A percentile compares a stretch with the other conserved stretches of the same genome.
Conservation (phyloP, 1,140 invertebrate genomes). For the Micrasema longulum region DNA sequence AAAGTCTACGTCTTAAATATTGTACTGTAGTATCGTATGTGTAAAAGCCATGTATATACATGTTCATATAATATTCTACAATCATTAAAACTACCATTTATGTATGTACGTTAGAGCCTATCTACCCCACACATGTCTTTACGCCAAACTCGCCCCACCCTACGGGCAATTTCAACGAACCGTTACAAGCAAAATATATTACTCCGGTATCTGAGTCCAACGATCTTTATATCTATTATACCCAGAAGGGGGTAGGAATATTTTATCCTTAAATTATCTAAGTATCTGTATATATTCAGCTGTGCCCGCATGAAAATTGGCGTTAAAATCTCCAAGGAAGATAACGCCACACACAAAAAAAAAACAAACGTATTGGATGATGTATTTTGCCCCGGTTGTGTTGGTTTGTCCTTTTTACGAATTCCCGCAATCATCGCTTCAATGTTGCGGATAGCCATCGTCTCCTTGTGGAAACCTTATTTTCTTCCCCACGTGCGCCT, state of each 20-base stretch:
- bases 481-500: background rate
- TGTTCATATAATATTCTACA: no score
- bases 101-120: no score
- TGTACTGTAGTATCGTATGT: no score
- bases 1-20: no score
- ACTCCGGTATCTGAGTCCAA: constrained; percentile 48
- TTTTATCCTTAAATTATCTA: constrained; percentile 55
- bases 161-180: constrained; percentile 30
- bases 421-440: background rate
- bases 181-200: constrained; percentile 49
- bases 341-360: background rate
- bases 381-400: background rate
- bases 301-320: background rate
- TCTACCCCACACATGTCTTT: constrained; percentile 20
- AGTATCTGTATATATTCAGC: constrained; percentile 41
- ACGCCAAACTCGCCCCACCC: constrained; percentile 22
- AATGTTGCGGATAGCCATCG: constrained; percentile 32
- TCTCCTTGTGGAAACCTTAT: constrained; percentile 20
- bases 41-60: no score
- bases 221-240: constrained; percentile 55
- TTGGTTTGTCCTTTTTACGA: background rate
- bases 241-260: constrained; percentile 49
- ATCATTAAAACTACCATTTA: no score
- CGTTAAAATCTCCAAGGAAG: background rate
- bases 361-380: background rate